Conservation (phyloP, 2,888 invertebrate species). For the Selenia dentaria region DNA sequence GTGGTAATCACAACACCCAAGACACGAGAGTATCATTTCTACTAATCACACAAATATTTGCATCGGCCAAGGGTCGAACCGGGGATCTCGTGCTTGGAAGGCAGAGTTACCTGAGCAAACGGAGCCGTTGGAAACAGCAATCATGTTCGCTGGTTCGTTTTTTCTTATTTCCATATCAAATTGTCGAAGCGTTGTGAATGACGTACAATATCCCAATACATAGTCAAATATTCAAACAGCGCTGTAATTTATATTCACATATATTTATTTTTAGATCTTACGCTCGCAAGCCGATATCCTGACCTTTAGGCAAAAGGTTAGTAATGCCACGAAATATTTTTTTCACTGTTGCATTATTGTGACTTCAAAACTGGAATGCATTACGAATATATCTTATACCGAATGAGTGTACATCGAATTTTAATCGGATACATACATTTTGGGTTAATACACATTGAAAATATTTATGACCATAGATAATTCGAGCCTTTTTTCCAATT, state of each 20-base stretch:
- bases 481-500: too few species aligned
- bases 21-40: too few species aligned
- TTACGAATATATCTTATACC: constrained; percentile 13
- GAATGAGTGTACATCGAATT: constrained; percentile 16
- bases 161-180: too few species aligned
- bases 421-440: constrained; percentile 21
- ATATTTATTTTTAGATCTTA: constrained; percentile 4
- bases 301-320: constrained; percentile 22
- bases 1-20: too few species aligned
- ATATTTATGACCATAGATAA: too few species aligned
- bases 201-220: not conserved
- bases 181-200: not conserved
- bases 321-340: constrained; percentile 18
- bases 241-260: not conserved
- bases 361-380: constrained; percentile 11
- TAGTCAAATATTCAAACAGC: not conserved
- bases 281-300: constrained; percentile 8
- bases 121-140: too few species aligned
- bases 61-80: too few species aligned
- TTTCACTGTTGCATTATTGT: constrained; percentile 10
- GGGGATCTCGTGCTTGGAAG: too few species aligned
- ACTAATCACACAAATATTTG: too few species aligned
- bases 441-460: constrained; percentile 17
- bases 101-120: too few species aligned
- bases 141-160: too few species aligned